Percentiles rank a stretch among this genome's conserved stretches.
Evolutionary conservation across 2,797 vertebrate genomes (phyloP).

Genomic region (Chrysolophus pictus): DNA sequence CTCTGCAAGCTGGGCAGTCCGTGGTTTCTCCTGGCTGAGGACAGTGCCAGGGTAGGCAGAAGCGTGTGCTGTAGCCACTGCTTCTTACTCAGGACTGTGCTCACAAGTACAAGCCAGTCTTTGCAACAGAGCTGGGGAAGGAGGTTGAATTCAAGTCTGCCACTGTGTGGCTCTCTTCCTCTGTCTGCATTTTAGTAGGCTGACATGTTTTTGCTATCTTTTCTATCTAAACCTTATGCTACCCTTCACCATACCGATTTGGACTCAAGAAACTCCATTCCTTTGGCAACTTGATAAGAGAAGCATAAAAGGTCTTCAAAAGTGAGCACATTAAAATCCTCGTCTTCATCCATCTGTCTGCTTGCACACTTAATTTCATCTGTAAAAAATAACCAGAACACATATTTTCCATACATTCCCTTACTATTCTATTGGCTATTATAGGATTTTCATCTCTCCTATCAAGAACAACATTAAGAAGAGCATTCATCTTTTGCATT

Average conservation of each 20-base stretch:
- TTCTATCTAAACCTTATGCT: not conserved
- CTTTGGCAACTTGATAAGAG: slow-evolving; percentile 94
- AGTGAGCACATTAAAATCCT: slow-evolving; percentile 89
- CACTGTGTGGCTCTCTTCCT: slow-evolving; percentile 13
- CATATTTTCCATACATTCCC: not conserved
- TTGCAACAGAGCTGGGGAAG: not conserved
- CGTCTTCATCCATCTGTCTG: slow-evolving; percentile 75
- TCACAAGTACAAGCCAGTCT: not conserved
- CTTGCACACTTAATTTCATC: slow-evolving; percentile 73
- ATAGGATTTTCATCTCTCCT: not conserved
- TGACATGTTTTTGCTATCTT: not conserved
- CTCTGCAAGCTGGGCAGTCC: not conserved
- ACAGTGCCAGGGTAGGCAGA: not conserved
- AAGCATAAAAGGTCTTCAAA: slow-evolving; percentile 94
- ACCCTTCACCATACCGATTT: slow-evolving; percentile 85
- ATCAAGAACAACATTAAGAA: not conserved
- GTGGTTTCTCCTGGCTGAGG: accelerated
- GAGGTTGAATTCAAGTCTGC: not conserved
- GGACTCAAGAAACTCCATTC: slow-evolving; percentile 96
- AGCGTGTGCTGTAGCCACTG: not conserved
- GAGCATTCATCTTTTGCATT: not conserved
- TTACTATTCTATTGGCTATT: not conserved
- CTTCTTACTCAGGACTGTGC: not conserved
- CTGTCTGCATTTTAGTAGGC: not conserved
- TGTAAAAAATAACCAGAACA: slow-evolving; percentile 44